Percentiles rank a stretch among this genome's conserved stretches.
phyloP scores from a whole-genome alignment of 2,888 invertebrate species.

The Trilocha varians region DNA sequence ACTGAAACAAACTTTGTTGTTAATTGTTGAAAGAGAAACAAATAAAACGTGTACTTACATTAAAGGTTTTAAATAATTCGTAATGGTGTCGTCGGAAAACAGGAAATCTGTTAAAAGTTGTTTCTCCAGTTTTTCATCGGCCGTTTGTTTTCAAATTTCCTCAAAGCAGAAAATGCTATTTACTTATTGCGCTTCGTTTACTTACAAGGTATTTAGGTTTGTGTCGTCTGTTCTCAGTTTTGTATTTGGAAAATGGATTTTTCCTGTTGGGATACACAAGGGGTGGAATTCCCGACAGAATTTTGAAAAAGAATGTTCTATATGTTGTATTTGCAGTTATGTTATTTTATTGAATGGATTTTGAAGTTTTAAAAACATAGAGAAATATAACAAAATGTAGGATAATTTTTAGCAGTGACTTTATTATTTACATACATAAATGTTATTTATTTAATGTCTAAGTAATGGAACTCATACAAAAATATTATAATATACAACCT shows the following conservation, averaged over 20 bases:
- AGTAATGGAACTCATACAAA: no score
- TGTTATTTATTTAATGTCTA: no score
- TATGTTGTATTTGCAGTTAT: conserved; percentile 38
- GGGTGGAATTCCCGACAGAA: conserved; percentile 62
- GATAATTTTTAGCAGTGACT: no score
- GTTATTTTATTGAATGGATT: no score
- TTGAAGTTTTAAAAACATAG: no score
- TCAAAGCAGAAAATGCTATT: conserved; percentile 59
- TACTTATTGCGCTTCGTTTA: conserved; percentile 69
- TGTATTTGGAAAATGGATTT: conserved; percentile 67
- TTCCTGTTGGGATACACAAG: conserved; percentile 55
- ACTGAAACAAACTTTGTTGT: no score
- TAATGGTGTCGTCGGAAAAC: background rate
- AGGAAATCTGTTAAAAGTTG: conserved; percentile 44
- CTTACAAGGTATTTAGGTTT: conserved; percentile 69
- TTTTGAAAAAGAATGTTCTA: conserved; percentile 44
- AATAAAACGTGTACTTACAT: background rate
- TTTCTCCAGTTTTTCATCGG: conserved; percentile 44
- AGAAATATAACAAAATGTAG: no score
- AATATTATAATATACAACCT: no score
- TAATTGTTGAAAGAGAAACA: background rate
- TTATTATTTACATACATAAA: no score
- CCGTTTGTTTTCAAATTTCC: conserved; percentile 54
- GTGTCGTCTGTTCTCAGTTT: conserved; percentile 56
- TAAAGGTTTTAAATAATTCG: conserved; percentile 6